These are phyloP conservation scores for Macrosteles quadrilineatus DNA, from an alignment of 1,140 invertebrate genomes.

Conservation along the genomic window DNA sequence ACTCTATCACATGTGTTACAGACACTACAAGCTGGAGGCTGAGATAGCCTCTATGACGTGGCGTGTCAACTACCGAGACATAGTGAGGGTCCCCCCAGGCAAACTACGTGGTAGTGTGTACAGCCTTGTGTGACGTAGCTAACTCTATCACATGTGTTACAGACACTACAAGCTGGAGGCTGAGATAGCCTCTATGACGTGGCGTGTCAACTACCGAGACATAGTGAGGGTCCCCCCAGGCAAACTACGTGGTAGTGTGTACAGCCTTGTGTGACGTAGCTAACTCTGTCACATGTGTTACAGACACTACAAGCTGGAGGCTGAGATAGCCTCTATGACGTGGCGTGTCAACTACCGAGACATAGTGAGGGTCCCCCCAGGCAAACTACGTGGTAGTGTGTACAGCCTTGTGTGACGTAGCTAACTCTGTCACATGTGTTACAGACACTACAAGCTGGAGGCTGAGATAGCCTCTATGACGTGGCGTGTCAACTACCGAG, in stretches of 20 bases:
- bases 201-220: constrained; percentile 87
- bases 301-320: constrained; percentile 90
- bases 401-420: constrained; percentile 62
- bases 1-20: no score
- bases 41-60: constrained; percentile 96
- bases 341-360: constrained; percentile 91
- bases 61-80: constrained; percentile 85
- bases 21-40: constrained; percentile 88
- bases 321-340: constrained; percentile 92
- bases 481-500: constrained; percentile 88
- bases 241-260: constrained; percentile 61
- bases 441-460: constrained; percentile 88
- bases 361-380: constrained; percentile 53
- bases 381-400: constrained; percentile 60
- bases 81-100: constrained; percentile 51
- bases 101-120: constrained; percentile 63
- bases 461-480: constrained; percentile 94
- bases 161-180: constrained; percentile 91
- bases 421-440: no score
- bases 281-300: no score
- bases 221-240: constrained; percentile 55
- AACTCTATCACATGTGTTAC: no score
- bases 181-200: constrained; percentile 94
- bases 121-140: constrained; percentile 60
- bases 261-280: no score